These are phyloP conservation scores for Mesorhabditis spiculigera DNA, from an alignment of 2,888 invertebrate genomes.

Conservation along the genomic window DNA sequence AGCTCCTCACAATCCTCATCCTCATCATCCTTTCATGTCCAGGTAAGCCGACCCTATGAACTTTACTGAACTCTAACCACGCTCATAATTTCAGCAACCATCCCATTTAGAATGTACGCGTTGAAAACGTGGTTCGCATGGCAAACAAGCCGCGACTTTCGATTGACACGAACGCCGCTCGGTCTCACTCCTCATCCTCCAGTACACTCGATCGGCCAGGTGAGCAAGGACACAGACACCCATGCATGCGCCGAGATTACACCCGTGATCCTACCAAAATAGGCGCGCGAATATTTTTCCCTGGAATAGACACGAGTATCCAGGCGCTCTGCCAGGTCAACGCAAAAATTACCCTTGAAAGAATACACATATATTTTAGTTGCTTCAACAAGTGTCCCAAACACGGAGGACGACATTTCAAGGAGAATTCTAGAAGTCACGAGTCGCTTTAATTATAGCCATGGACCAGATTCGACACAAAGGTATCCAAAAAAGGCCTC, in stretches of 20 bases:
- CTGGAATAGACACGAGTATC: too few species aligned
- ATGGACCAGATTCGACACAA: neutral
- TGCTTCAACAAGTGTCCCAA: neutral
- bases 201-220: neutral
- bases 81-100: too few species aligned
- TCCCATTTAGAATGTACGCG: neutral
- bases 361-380: neutral
- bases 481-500: neutral
- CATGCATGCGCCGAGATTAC: too few species aligned
- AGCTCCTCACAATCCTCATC: neutral
- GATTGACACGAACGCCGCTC: conserved; percentile 27
- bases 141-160: conserved; percentile 39
- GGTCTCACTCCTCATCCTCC: neutral
- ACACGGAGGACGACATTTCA: conserved; percentile 22
- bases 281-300: too few species aligned
- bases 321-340: too few species aligned
- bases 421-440: conserved; percentile 31
- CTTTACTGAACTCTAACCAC: too few species aligned
- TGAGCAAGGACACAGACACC: too few species aligned
- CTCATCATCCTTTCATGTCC: neutral
- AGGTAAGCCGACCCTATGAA: too few species aligned
- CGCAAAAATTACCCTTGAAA: neutral
- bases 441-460: conserved; percentile 26
- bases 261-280: too few species aligned
- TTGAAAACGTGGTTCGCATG: conserved; percentile 23